phyloP scores from a whole-genome alignment of 1,140 invertebrate species.

The Pygmarrhopalites habei region DNA sequence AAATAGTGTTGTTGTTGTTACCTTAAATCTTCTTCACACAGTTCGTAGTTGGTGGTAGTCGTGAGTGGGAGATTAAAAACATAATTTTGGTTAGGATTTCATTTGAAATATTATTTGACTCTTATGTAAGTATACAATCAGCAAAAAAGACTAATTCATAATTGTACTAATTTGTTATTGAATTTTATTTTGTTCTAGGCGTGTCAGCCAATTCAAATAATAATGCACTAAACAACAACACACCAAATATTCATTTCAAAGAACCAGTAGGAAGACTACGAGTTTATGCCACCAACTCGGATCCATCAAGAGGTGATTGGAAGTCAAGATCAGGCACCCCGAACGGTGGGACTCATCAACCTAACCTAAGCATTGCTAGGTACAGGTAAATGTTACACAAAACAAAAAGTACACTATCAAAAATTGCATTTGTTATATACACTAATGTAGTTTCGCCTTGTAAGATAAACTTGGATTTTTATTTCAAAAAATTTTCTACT shows the following conservation, averaged over 20 bases:
- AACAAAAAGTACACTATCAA: background rate
- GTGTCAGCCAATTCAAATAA: background rate
- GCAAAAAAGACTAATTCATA: too few species aligned
- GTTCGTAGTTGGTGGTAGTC: too few species aligned
- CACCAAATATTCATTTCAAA: constrained; percentile 23
- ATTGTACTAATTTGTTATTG: background rate
- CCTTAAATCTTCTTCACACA: too few species aligned
- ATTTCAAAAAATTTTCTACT: too few species aligned
- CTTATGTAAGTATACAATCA: too few species aligned
- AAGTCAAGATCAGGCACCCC: constrained; percentile 19
- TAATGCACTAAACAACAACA: constrained; percentile 8
- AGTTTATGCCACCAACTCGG: constrained; percentile 34
- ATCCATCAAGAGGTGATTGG: constrained; percentile 33
- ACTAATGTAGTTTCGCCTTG: too few species aligned
- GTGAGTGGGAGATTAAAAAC: too few species aligned
- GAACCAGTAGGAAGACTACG: constrained; percentile 25
- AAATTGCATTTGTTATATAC: background rate
- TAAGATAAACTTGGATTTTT: too few species aligned
- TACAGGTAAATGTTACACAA: constrained; percentile 16
- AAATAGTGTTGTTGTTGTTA: constrained; percentile 1
- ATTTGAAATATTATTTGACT: background rate
- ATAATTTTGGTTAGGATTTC: background rate
- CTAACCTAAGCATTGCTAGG: constrained; percentile 17
- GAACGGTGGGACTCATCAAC: constrained; percentile 18
- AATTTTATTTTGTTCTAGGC: background rate